Evolutionary conservation across 2,113 vertebrate species (phyloP), one percentile per base, ranked within the genome.

Genomic region (Triplophysa siluroides): DNA sequence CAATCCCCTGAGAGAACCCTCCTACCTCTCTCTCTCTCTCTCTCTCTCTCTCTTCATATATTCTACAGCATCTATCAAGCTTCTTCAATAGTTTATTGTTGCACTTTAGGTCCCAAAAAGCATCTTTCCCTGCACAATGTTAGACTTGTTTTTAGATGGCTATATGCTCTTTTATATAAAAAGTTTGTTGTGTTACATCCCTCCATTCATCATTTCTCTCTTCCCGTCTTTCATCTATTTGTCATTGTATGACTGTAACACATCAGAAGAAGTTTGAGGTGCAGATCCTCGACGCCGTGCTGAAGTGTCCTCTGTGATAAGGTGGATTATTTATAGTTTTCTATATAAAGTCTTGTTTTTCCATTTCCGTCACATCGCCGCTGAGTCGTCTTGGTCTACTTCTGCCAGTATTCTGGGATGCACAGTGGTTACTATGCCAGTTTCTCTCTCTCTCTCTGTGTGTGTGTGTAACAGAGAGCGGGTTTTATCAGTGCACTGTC

Each of bases 251-350:
- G 2, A n/a, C 4, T 7, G 26, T 71, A 54, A 33, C 68, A 52
- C 4, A 41, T 54, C 23, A 71, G 38, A 67, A 9, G 23, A 47
- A 63, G 50, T 66, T 18, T 47, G 45, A 75, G 79, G 50, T 69
- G 38, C 26, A 69, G 18, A 56, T 14, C 52, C 16, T 18, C 38
- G 54, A 29, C 52, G 64, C 38, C n/a, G 52, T 75, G 58, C 61
- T 69, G 75, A 78, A 80, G n/a, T 76, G 38, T 67, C 47, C 54
- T 60, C 24, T 45, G 72, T 69, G 50, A 70, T 78, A 74, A 70
- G 75, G 74, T 50, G 74, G 16, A 47, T 73, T 74, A 80, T 85
- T 85, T 83, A 74, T 78, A 78, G 79, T 63, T 47, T n/a, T 43
- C 61, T 67, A 75, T 75, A 74, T 74, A 82, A 85, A 77, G 67